phyloP scores from a whole-genome alignment of 2,797 vertebrate genomes.

The Florisuga fusca region DNA sequence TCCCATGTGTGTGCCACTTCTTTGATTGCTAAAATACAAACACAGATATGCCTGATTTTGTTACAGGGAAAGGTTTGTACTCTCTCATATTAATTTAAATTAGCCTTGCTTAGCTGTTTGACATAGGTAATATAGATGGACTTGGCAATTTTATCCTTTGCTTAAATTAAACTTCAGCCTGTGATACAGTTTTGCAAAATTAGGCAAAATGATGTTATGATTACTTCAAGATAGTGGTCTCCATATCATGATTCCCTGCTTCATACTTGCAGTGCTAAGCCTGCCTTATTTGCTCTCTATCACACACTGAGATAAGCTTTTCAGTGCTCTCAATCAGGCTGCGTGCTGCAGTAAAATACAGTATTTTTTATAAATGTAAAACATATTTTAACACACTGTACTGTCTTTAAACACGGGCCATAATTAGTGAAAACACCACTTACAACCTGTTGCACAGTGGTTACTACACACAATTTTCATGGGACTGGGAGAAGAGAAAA shows the following conservation, averaged over 20 bases:
- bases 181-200: neutral
- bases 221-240: neutral
- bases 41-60: neutral
- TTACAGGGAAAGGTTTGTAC: neutral
- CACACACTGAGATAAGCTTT: neutral
- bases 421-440: neutral
- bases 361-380: neutral
- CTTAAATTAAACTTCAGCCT: neutral
- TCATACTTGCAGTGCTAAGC: neutral
- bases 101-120: neutral
- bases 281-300: neutral
- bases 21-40: neutral
- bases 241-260: neutral
- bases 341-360: neutral
- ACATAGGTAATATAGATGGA: neutral
- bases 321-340: neutral
- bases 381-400: neutral
- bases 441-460: neutral
- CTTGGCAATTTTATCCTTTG: neutral
- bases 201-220: neutral
- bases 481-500: neutral
- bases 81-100: neutral
- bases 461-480: neutral
- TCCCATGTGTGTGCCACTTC: accelerated
- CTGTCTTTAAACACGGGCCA: neutral